Percentiles rank a stretch among this genome's conserved stretches.
phyloP scores from a whole-genome alignment of 2,888 invertebrate genomes.

The Eretmocerus hayati region DNA sequence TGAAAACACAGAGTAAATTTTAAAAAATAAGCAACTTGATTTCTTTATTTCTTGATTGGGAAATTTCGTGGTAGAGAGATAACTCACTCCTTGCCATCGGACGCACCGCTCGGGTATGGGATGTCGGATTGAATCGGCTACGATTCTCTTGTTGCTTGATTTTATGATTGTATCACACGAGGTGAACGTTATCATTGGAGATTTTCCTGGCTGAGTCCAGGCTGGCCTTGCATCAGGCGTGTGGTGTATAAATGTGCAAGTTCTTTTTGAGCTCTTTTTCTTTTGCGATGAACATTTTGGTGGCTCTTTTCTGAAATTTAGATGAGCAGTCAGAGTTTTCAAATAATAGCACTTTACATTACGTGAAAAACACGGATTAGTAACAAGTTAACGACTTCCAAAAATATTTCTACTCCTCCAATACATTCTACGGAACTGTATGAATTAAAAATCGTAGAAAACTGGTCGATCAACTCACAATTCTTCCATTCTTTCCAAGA shows the following conservation, averaged over 20 bases:
- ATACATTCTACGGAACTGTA: too few relatives aligned
- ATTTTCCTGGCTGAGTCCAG: slow-evolving; percentile 26
- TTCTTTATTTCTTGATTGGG: too few relatives aligned
- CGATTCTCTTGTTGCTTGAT: slow-evolving; percentile 24
- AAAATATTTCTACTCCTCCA: too few relatives aligned
- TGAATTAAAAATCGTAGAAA: background rate
- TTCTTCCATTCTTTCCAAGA: slow-evolving; percentile 35
- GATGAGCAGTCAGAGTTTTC: too few relatives aligned
- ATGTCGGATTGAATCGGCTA: slow-evolving; percentile 2
- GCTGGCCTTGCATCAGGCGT: slow-evolving; percentile 35
- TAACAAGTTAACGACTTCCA: too few relatives aligned
- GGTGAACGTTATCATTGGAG: slow-evolving; percentile 36
- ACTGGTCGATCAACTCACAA: slow-evolving; percentile 28
- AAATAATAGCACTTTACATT: too few relatives aligned
- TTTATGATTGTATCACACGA: slow-evolving; percentile 28
- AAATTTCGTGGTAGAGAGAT: too few relatives aligned
- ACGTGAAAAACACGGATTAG: too few relatives aligned
- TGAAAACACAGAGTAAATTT: too few relatives aligned
- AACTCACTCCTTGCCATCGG: slow-evolving; percentile 31
- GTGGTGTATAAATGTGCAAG: slow-evolving; percentile 19
- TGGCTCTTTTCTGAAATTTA: background rate
- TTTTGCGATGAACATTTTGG: background rate
- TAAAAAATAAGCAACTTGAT: too few relatives aligned
- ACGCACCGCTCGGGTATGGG: slow-evolving; percentile 33
- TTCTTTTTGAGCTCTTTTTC: background rate